Base-by-base conservation (phyloP, 2,888 invertebrate species). In the Macaria notata region DNA sequence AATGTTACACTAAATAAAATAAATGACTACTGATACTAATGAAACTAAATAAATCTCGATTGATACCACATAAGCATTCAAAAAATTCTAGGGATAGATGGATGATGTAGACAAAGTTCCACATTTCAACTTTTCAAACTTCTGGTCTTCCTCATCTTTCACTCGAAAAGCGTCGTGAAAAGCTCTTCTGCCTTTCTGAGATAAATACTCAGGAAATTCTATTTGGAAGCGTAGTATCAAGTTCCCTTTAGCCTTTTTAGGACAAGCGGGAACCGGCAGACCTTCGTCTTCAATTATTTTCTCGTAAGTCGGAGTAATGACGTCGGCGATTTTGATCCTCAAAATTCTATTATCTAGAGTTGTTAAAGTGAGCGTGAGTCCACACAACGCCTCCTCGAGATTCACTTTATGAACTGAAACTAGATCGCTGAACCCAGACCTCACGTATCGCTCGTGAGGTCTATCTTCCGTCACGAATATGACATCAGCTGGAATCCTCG, bases 251-350 rank as follows among this genome's bases (percentile, higher is more conserved):
- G 93, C 92, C 49, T 92, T 93, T 46, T 92, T 86, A 0, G 91
- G 91, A 69, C 93, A 91, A 54, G 93, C 93, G 3, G 93, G 90
- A 54, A 94, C 78, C 0, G 96, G 96, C 69, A 97, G 87, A 1
- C 97, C 97, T 83, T 97, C 96, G 5, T 93, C 93, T 52, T 92
- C 92, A 0, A 97, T 89, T 0, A 94, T 73, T 80, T 96, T 96
- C 62, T 93, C 92, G 69, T 94, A 96, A 1, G 92, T 93, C 0
- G 95, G 95, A 31, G 91, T 89, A 47, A 96, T 93, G 4, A 96
- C 94, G 73, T 96, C 95, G 4, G 94, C 94, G 56, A 96, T 93
- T 52, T 94, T 94, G 42, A 96, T 83, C 63, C 94, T 92, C 44
- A 97, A 79, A 51, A 90, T 89, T 63, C 96, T 92, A 1, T 93